A percentile compares a stretch with the other conserved stretches of the same genome.
phyloP scores from a whole-genome alignment of 2,113 vertebrate genomes.

The Hiodon tergisus region DNA sequence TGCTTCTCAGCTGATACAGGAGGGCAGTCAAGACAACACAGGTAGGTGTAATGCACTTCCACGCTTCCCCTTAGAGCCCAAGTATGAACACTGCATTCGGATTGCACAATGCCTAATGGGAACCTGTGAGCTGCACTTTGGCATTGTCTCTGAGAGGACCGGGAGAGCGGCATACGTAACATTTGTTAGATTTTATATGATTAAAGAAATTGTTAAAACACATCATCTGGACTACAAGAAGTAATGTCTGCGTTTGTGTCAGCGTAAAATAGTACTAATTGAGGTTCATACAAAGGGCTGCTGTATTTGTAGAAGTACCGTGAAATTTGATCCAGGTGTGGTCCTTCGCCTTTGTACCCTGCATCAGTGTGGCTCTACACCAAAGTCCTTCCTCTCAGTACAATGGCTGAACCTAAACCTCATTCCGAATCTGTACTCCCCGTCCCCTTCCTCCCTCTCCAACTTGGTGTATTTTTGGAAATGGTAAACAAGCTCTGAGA shows the following conservation, averaged over 20 bases:
- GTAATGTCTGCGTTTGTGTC: too few species aligned
- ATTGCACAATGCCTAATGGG: background rate
- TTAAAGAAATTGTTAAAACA: too few species aligned
- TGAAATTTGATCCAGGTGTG: background rate
- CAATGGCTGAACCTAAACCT: constrained; percentile 9
- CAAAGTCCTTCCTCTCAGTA: background rate
- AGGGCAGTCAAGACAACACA: constrained; percentile 35
- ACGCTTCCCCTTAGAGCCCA: background rate
- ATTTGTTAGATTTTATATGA: too few species aligned
- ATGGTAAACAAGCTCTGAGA: constrained; percentile 51
- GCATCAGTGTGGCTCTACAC: background rate
- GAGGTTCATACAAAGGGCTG: background rate
- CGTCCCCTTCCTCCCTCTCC: constrained; percentile 28
- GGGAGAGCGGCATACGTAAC: too few species aligned
- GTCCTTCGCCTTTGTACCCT: background rate
- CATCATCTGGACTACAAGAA: too few species aligned
- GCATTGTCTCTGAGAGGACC: background rate
- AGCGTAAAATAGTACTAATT: too few species aligned
- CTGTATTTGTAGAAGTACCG: background rate
- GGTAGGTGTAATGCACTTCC: constrained; percentile 34
- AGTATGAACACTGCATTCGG: background rate
- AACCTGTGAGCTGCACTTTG: background rate
- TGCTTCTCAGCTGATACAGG: constrained; percentile 59
- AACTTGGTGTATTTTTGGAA: constrained; percentile 53
- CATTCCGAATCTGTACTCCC: constrained; percentile 35